A percentile compares a stretch with the other conserved stretches of the same genome.
These are phyloP conservation scores for Agrypnus murinus DNA, from an alignment of 2,888 invertebrate genomes.

Conservation along the genomic window DNA sequence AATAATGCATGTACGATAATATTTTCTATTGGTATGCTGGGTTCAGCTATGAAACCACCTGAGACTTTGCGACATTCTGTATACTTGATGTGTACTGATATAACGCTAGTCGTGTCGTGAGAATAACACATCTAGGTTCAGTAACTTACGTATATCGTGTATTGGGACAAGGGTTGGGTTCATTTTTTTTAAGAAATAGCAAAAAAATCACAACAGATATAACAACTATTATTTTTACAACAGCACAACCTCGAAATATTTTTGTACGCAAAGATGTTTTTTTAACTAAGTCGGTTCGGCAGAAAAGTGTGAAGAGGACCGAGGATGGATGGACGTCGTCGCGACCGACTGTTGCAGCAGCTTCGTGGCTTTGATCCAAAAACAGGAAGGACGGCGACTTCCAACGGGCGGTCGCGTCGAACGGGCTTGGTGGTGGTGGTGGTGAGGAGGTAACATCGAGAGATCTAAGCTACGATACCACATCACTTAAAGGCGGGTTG, in stretches of 20 bases:
- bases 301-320: slow-evolving; percentile 54
- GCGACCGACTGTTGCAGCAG: slow-evolving; percentile 58
- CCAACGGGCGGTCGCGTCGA: slow-evolving; percentile 55
- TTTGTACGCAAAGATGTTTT: slow-evolving; percentile 66
- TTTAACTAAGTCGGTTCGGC: slow-evolving; percentile 59
- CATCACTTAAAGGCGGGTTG: slow-evolving; percentile 68
- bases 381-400: slow-evolving; percentile 55
- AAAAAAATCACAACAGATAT: slow-evolving; percentile 72
- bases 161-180: slow-evolving; percentile 60
- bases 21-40: slow-evolving; percentile 61
- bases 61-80: slow-evolving; percentile 72
- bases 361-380: slow-evolving; percentile 45
- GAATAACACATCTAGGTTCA: slow-evolving; percentile 64
- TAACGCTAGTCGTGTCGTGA: slow-evolving; percentile 53
- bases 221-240: slow-evolving; percentile 72
- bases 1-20: slow-evolving; percentile 58
- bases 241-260: slow-evolving; percentile 73
- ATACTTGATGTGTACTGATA: slow-evolving; percentile 69
- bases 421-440: slow-evolving; percentile 44
- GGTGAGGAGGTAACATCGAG: slow-evolving; percentile 75
- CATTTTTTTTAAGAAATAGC: slow-evolving; percentile 62
- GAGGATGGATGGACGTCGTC: slow-evolving; percentile 55
- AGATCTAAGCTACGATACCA: slow-evolving; percentile 72
- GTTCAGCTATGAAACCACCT: slow-evolving; percentile 69
- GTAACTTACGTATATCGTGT: slow-evolving; percentile 72